Conservation (phyloP, 2,888 invertebrate species). For the Athrips mouffetella region DNA sequence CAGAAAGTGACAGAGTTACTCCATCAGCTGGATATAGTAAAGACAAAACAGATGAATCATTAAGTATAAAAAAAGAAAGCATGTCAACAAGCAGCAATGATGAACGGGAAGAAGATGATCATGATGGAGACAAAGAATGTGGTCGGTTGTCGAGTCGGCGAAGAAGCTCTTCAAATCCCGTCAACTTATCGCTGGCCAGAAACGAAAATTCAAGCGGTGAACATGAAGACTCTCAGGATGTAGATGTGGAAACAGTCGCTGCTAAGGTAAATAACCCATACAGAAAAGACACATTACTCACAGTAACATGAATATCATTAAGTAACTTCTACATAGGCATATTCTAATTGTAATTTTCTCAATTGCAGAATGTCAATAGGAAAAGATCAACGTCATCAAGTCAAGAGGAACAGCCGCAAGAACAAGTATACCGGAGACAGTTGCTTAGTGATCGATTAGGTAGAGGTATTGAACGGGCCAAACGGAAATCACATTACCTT, state of each 20-base stretch:
- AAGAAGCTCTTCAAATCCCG: constrained; percentile 88
- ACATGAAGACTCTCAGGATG: constrained; percentile 74
- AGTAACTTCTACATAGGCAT: background rate
- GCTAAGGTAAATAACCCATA: constrained; percentile 66
- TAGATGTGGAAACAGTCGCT: constrained; percentile 74
- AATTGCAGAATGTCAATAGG: constrained; percentile 61
- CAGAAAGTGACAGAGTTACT: constrained; percentile 69
- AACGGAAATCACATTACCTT: constrained; percentile 80
- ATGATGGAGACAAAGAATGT: constrained; percentile 69
- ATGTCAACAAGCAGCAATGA: constrained; percentile 75
- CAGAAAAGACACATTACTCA: too few relatives aligned
- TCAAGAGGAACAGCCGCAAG: constrained; percentile 72
- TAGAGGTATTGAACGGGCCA: constrained; percentile 79
- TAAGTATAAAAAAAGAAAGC: constrained; percentile 73
- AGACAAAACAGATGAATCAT: constrained; percentile 62
- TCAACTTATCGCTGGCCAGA: constrained; percentile 84
- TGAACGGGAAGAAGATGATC: constrained; percentile 72
- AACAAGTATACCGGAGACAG: constrained; percentile 79
- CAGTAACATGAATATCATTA: background rate
- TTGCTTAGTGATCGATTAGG: constrained; percentile 80
- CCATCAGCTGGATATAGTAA: constrained; percentile 72
- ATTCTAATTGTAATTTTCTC: background rate
- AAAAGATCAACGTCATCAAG: constrained; percentile 74
- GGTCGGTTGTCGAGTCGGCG: constrained; percentile 77
- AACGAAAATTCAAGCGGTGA: constrained; percentile 79